Percentiles rank a stretch among this genome's conserved stretches.
Evolutionary conservation across 2,113 vertebrate species (phyloP).

Genomic region (Seriola rivoliana): DNA sequence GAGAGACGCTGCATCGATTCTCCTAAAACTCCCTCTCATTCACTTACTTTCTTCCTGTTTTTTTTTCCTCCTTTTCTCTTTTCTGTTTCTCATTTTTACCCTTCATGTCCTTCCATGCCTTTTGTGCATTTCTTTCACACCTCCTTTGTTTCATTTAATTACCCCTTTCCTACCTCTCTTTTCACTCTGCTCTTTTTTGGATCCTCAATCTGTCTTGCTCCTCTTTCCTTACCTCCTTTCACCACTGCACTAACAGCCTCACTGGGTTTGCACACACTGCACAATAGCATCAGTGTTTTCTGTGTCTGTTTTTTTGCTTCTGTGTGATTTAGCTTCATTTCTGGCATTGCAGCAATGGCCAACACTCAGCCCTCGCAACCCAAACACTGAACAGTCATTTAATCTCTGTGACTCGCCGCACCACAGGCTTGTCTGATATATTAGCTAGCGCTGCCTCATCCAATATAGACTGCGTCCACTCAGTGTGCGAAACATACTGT

Average conservation of each 20-base stretch:
- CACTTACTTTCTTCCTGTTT: slow-evolving; percentile 58
- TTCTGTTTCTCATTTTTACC: slow-evolving; percentile 21
- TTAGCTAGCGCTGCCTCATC: slow-evolving; percentile 61
- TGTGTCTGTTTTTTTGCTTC: slow-evolving; percentile 63
- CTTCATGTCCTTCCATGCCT: slow-evolving; percentile 15
- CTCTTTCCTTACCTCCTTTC: slow-evolving; percentile 44
- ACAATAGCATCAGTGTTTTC: slow-evolving; percentile 80
- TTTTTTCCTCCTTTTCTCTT: neutral
- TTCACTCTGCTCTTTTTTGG: slow-evolving; percentile 22
- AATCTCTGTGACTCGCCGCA: slow-evolving; percentile 74
- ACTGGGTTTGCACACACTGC: slow-evolving; percentile 48
- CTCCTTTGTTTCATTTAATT: slow-evolving; percentile 57
- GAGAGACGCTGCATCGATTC: slow-evolving; percentile 76
- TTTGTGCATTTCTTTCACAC: slow-evolving; percentile 53
- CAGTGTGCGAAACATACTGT: slow-evolving; percentile 45
- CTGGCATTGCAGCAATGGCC: slow-evolving; percentile 65
- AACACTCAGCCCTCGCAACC: slow-evolving; percentile 71
- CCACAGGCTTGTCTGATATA: slow-evolving; percentile 66
- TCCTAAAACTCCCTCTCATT: slow-evolving; percentile 57
- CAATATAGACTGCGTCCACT: slow-evolving; percentile 51
- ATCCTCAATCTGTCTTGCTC: slow-evolving; percentile 60
- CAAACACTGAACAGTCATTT: slow-evolving; percentile 76
- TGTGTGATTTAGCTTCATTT: slow-evolving; percentile 68
- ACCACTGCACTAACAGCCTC: slow-evolving; percentile 29
- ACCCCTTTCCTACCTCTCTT: slow-evolving; percentile 36